phyloP scores from a whole-genome alignment of 2,797 vertebrate genomes.

The Paratrypauchen microcephalus region DNA sequence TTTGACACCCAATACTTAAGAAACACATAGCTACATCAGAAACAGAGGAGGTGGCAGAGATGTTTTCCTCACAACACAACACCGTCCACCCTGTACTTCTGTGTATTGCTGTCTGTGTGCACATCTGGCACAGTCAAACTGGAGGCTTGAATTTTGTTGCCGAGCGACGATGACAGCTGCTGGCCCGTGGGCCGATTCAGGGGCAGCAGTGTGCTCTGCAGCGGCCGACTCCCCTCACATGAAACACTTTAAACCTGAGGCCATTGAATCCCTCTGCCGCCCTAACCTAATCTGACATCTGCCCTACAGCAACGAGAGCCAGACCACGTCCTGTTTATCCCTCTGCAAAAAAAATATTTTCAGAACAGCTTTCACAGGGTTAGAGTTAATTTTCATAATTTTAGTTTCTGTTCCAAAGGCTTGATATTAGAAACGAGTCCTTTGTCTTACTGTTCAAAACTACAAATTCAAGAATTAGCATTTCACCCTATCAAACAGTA shows the following conservation, averaged over 20 bases:
- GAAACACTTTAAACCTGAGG: slow-evolving; percentile 66
- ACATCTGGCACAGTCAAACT: slow-evolving; percentile 50
- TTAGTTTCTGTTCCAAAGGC: no score
- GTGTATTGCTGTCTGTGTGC: slow-evolving; percentile 20
- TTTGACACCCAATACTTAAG: neutral
- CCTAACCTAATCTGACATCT: slow-evolving; percentile 68
- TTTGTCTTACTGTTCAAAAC: no score
- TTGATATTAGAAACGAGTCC: no score
- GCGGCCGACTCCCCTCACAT: slow-evolving; percentile 51
- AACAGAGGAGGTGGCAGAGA: neutral
- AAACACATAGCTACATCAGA: neutral
- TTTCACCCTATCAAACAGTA: no score
- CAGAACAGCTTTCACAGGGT: slow-evolving; percentile 44
- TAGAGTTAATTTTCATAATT: no score
- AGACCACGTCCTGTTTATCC: slow-evolving; percentile 62
- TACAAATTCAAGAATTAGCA: no score
- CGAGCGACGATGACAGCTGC: slow-evolving; percentile 59
- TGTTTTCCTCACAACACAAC: slow-evolving; percentile 2
- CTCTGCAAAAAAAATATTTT: slow-evolving; percentile 62
- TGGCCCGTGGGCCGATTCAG: slow-evolving; percentile 51
- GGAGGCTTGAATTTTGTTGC: slow-evolving; percentile 48
- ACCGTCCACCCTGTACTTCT: slow-evolving; percentile 3
- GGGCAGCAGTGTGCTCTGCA: slow-evolving; percentile 59
- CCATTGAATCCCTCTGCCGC: slow-evolving; percentile 50
- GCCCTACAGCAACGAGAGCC: slow-evolving; percentile 65